Evolutionary conservation across 2,888 invertebrate species (phyloP).

Genomic region (Clistopyga incitator): DNA sequence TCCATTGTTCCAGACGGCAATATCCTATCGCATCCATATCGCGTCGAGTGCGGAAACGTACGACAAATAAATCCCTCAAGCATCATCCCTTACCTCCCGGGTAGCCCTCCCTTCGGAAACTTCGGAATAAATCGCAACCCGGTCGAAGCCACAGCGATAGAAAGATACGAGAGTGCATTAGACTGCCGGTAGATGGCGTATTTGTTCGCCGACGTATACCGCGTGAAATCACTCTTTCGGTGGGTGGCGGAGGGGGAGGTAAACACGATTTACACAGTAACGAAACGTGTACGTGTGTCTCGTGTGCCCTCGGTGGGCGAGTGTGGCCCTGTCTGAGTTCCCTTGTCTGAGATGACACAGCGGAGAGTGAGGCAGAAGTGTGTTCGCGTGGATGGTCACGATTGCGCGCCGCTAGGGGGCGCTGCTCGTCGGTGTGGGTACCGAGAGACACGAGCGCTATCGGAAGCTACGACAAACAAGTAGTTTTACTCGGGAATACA

Average conservation of each 20-base stretch:
- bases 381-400: conserved; percentile 41
- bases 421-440: not conserved
- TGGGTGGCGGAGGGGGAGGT: conserved; percentile 67
- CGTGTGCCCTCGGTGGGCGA: conserved; percentile 27
- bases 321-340: conserved; percentile 29
- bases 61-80: conserved; percentile 13
- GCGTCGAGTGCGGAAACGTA: not conserved
- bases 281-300: conserved; percentile 56
- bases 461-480: conserved; percentile 27
- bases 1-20: not conserved
- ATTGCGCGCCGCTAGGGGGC: conserved; percentile 12
- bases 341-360: conserved; percentile 48
- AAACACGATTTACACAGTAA: conserved; percentile 83
- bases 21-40: not conserved
- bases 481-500: conserved; percentile 30
- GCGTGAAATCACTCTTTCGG: conserved; percentile 74
- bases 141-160: conserved; percentile 29
- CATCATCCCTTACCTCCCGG: not conserved
- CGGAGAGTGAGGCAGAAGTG: conserved; percentile 47
- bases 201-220: conserved; percentile 35
- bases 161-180: conserved; percentile 16
- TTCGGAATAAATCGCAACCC: conserved; percentile 17
- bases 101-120: not conserved
- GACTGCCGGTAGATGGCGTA: conserved; percentile 16
- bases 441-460: not conserved